Percentiles rank a stretch among this genome's conserved stretches.
These are phyloP conservation scores for Crotophaga sulcirostris DNA, from an alignment of 2,113 vertebrate genomes.

Conservation along the genomic window DNA sequence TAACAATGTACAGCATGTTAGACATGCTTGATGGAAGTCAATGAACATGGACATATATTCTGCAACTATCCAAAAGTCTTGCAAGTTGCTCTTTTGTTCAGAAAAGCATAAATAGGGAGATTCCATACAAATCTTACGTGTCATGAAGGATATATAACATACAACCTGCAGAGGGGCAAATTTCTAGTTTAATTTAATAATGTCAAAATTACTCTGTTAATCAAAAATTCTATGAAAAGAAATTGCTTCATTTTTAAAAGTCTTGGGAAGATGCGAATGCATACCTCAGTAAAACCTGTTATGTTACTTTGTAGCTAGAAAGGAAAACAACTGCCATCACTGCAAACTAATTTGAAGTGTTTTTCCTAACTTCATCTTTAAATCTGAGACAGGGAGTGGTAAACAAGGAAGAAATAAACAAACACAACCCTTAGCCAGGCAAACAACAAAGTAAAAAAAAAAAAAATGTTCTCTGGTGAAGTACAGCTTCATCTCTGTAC, in stretches of 20 bases:
- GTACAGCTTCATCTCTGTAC: neutral
- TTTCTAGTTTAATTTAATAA: neutral
- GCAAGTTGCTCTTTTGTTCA: neutral
- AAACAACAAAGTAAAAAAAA: neutral
- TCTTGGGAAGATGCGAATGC: neutral
- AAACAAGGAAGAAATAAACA: neutral
- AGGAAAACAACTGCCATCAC: fast-evolving
- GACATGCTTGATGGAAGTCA: neutral
- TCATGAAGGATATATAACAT: neutral
- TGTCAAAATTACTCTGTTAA: neutral
- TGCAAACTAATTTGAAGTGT: neutral
- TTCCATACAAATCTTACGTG: neutral
- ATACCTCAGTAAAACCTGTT: fast-evolving
- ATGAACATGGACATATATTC: neutral
- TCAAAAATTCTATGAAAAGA: neutral
- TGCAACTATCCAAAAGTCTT: neutral
- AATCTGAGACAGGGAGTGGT: neutral
- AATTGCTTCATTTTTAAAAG: neutral
- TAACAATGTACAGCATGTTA: neutral
- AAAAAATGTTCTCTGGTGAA: neutral
- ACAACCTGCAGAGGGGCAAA: neutral
- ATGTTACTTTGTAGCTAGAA: neutral
- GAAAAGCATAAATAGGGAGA: neutral
- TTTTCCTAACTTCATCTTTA: neutral
- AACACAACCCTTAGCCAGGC: neutral